These are phyloP conservation scores for Empidonax traillii DNA, from an alignment of 2,113 vertebrate species.

Conservation along the genomic window DNA sequence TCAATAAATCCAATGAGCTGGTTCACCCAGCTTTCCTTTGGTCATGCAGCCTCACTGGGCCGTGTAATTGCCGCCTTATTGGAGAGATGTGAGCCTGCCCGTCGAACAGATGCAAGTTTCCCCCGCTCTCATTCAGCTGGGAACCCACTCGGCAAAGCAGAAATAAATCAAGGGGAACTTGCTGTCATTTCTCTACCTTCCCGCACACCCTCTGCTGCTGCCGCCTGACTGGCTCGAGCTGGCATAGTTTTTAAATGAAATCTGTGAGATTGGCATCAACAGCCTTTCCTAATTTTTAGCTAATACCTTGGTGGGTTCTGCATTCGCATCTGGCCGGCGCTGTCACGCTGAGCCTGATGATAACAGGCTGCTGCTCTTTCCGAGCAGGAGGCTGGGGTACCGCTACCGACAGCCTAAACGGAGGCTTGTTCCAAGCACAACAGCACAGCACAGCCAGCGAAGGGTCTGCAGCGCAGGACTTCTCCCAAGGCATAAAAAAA, in stretches of 20 bases:
- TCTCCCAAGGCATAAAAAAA: constrained; percentile 78
- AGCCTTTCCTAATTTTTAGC: constrained; percentile 79
- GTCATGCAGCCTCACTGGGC: neutral
- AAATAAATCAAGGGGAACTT: constrained; percentile 87
- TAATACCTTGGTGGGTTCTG: constrained; percentile 80
- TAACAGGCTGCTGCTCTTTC: constrained; percentile 78
- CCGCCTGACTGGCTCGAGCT: constrained; percentile 70
- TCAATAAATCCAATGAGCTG: neutral
- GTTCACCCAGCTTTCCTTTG: neutral
- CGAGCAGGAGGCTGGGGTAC: constrained; percentile 67
- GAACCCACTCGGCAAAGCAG: constrained; percentile 67
- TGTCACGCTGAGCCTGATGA: constrained; percentile 74
- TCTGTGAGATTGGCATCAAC: constrained; percentile 71
- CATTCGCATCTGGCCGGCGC: constrained; percentile 80
- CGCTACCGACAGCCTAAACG: constrained; percentile 57
- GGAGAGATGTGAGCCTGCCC: constrained; percentile 52
- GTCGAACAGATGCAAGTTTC: constrained; percentile 87
- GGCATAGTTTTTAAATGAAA: constrained; percentile 77
- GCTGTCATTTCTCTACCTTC: constrained; percentile 80
- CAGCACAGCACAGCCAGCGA: constrained; percentile 72
- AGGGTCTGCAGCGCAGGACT: constrained; percentile 74
- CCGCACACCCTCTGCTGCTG: constrained; percentile 62
- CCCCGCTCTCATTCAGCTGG: constrained; percentile 77
- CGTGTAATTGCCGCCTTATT: constrained; percentile 29
- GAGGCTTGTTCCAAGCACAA: constrained; percentile 74